A percentile compares a stretch with the other conserved stretches of the same genome.
Conservation (phyloP, 2,888 invertebrate species). For the Drosophila hamatofila region DNA sequence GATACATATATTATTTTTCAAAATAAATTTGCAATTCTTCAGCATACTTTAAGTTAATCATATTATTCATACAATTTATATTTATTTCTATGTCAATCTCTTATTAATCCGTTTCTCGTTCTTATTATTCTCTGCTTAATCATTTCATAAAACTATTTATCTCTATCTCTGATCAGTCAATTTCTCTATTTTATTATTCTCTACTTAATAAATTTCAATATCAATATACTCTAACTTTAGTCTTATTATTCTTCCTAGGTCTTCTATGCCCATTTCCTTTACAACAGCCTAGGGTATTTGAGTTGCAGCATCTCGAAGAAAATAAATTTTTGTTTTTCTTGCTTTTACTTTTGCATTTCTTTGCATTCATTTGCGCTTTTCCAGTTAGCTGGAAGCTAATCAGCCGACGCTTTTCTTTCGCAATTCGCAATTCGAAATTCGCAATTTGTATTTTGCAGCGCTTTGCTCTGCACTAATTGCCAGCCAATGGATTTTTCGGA, state of each 20-base stretch:
- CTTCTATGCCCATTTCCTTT: not conserved
- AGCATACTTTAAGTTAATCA: too few relatives aligned
- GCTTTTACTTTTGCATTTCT: not conserved
- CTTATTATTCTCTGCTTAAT: too few relatives aligned
- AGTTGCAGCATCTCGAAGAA: not conserved
- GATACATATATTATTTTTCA: too few relatives aligned
- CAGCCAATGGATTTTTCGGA: conserved; percentile 12
- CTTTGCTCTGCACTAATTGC: conserved; percentile 31
- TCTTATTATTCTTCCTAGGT: not conserved
- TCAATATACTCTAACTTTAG: not conserved
- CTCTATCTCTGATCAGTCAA: too few relatives aligned
- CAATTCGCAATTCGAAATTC: not conserved
- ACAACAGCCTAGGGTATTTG: not conserved
- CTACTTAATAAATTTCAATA: too few relatives aligned
- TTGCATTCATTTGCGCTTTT: conserved; percentile 9
- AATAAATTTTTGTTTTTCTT: conserved; percentile 1
- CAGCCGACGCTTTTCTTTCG: conserved; percentile 10
- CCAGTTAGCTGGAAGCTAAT: conserved; percentile 33
- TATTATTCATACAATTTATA: too few relatives aligned
- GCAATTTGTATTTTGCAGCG: not conserved
- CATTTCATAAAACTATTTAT: too few relatives aligned
- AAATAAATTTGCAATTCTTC: too few relatives aligned
- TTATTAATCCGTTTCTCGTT: too few relatives aligned
- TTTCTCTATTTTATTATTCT: too few relatives aligned
- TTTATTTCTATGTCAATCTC: too few relatives aligned